Conservation (phyloP, 2,888 invertebrate species). For the Orchesella flavescens region DNA sequence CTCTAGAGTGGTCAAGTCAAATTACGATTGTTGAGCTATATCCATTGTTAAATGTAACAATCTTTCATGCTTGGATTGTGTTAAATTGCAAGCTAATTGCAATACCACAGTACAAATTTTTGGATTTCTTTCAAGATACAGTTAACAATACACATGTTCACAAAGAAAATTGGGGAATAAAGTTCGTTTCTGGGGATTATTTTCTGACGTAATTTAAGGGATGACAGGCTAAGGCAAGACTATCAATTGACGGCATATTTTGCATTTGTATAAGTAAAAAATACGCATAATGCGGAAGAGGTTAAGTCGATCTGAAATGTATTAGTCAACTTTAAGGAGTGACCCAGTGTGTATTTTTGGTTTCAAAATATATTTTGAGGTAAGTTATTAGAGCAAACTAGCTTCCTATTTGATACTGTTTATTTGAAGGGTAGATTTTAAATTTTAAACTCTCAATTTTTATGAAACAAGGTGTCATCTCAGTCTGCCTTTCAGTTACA, state of each 20-base stretch:
- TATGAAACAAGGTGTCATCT: too few relatives aligned
- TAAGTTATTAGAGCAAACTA: conserved; percentile 24
- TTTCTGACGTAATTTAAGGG: not conserved
- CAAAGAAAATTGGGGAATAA: not conserved
- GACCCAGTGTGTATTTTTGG: not conserved
- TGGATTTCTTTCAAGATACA: conserved; percentile 1
- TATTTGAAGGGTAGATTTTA: not conserved
- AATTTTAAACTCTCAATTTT: too few relatives aligned
- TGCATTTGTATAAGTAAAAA: not conserved
- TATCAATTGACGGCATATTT: not conserved
- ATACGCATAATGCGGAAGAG: conserved; percentile 16
- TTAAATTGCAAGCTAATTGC: conserved; percentile 37
- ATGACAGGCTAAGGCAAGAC: not conserved
- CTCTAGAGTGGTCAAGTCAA: too few relatives aligned
- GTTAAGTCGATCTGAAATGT: not conserved
- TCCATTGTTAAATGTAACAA: too few relatives aligned
- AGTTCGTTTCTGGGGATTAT: not conserved
- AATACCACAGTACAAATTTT: not conserved
- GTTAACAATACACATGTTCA: not conserved
- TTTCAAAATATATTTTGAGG: not conserved
- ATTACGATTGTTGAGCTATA: too few relatives aligned
- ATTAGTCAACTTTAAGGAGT: not conserved
- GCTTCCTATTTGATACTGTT: not conserved
- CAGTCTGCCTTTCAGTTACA: too few relatives aligned
- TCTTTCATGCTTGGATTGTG: conserved; percentile 38